These are phyloP conservation scores for Allolobophora icterica DNA, from an alignment of 2,888 invertebrate genomes.

Conservation along the genomic window DNA sequence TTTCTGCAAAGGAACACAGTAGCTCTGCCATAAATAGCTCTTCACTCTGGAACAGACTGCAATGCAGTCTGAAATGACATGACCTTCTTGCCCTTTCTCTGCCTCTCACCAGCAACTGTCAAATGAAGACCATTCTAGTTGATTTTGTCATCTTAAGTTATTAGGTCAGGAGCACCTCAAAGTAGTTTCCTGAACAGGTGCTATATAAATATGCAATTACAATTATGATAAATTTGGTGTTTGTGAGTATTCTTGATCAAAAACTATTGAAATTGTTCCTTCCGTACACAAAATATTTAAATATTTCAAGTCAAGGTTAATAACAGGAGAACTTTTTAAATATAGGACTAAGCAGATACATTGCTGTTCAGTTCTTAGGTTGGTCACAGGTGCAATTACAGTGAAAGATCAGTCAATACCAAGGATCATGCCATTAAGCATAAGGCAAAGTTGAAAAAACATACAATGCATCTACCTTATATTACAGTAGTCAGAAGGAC, in stretches of 20 bases:
- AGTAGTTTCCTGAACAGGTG: too few relatives aligned
- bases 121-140: too few relatives aligned
- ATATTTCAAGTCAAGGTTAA: background rate
- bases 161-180: too few relatives aligned
- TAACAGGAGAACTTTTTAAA: background rate
- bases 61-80: background rate
- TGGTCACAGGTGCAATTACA: background rate
- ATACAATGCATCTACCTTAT: background rate
- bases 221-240: too few relatives aligned
- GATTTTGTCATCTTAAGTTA: too few relatives aligned
- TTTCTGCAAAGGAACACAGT: background rate
- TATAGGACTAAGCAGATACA: background rate
- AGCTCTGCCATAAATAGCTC: background rate
- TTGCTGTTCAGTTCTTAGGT: background rate
- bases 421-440: background rate
- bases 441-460: background rate
- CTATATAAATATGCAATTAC: too few relatives aligned
- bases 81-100: too few relatives aligned
- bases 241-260: background rate
- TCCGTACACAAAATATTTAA: background rate
- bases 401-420: background rate
- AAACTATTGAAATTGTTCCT: background rate
- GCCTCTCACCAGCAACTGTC: too few relatives aligned
- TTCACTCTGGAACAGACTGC: background rate
- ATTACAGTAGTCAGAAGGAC: background rate